Evolutionary conservation across 2,113 vertebrate species (phyloP).

Genomic region (Crotalus horridus): DNA sequence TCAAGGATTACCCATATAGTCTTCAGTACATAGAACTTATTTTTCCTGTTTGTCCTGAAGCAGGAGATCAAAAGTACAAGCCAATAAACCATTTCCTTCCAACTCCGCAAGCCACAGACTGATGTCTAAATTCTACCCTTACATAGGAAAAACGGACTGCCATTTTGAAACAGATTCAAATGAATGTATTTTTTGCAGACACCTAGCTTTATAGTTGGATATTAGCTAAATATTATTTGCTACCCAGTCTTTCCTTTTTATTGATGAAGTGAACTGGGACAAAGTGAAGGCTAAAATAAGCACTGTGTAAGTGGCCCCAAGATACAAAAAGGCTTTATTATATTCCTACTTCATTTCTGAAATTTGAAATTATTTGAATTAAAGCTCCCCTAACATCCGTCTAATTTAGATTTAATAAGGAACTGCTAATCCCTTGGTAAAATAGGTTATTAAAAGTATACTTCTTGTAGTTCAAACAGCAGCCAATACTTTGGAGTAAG

Average conservation of each 20-base stretch:
- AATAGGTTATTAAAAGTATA: constrained; percentile 50
- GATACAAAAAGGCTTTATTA: constrained; percentile 35
- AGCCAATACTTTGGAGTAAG: constrained; percentile 24
- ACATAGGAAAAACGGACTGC: background rate
- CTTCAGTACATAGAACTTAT: background rate
- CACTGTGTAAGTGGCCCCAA: constrained; percentile 30
- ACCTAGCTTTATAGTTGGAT: background rate
- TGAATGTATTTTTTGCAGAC: background rate
- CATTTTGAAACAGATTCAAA: background rate
- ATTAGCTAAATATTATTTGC: background rate
- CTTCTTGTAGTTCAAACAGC: constrained; percentile 53
- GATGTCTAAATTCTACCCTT: background rate
- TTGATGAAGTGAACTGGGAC: constrained; percentile 24
- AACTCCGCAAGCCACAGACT: background rate
- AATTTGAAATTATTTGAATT: constrained; percentile 53
- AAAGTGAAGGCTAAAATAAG: constrained; percentile 39
- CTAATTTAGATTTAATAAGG: constrained; percentile 61
- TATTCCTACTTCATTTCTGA: constrained; percentile 30
- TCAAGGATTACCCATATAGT: background rate
- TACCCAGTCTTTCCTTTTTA: constrained; percentile 10
- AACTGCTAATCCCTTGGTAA: constrained; percentile 50
- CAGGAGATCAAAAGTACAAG: too few species aligned
- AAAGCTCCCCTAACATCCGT: constrained; percentile 39
- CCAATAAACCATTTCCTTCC: background rate
- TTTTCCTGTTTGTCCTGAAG: background rate